Evolutionary conservation across 1,140 invertebrate genomes (phyloP).

Genomic region (Pogonomyrmex californicus): DNA sequence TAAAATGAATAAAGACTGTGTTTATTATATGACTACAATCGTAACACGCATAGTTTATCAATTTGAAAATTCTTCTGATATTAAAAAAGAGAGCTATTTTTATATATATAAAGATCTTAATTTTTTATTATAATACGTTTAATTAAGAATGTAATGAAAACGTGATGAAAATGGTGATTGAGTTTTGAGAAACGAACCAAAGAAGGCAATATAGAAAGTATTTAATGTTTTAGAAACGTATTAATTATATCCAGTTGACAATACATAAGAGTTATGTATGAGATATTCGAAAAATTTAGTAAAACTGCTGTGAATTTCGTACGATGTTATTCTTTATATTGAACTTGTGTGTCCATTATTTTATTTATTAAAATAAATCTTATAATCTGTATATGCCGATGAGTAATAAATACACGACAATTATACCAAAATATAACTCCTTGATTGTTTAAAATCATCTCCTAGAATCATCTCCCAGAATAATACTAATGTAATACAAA

Average conservation of each 20-base stretch:
- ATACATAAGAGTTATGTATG: neutral
- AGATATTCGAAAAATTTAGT: neutral
- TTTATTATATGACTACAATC: neutral
- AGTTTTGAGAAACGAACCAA: neutral
- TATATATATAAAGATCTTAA: slow-evolving; percentile 9
- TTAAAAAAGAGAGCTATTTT: slow-evolving; percentile 3
- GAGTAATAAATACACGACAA: slow-evolving; percentile 52
- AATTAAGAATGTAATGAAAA: neutral
- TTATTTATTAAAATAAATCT: slow-evolving; percentile 19
- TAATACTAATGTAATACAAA: neutral
- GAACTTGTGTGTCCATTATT: neutral
- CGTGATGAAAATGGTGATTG: neutral
- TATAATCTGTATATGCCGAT: neutral
- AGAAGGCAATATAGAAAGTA: neutral
- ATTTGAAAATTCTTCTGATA: neutral
- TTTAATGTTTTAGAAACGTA: neutral
- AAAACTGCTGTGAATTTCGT: neutral
- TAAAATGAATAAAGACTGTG: slow-evolving; percentile 31
- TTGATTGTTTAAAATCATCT: neutral
- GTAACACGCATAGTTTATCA: neutral
- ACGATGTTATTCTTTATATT: slow-evolving; percentile 25
- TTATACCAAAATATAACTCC: slow-evolving; percentile 7
- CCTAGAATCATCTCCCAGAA: neutral
- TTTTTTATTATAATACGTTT: slow-evolving; percentile 32
- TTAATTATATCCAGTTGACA: neutral